Percentiles rank a stretch among this genome's conserved stretches.
phyloP scores from a whole-genome alignment of 2,888 invertebrate genomes.

The Smittia aterrima region DNA sequence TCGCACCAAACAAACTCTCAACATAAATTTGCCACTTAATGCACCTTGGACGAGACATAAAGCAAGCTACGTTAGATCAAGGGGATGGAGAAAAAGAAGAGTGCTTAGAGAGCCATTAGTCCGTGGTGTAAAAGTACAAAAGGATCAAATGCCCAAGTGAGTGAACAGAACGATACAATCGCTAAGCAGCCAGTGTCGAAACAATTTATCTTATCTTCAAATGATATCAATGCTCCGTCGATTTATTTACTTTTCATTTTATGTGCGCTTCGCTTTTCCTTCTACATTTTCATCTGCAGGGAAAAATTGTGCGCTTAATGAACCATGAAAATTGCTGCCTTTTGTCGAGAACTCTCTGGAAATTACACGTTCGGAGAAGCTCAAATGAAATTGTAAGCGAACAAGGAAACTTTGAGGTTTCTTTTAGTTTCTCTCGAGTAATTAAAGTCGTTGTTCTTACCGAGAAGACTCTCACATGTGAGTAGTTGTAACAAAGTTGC shows the following conservation, averaged over 20 bases:
- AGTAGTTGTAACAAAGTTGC: neutral
- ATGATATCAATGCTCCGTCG: slow-evolving; percentile 22
- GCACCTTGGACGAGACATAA: slow-evolving; percentile 3
- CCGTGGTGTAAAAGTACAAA: neutral
- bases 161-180: neutral
- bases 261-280: neutral
- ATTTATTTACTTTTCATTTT: slow-evolving; percentile 18
- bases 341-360: neutral
- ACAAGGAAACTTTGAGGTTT: neutral
- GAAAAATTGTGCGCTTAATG: neutral
- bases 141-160: slow-evolving; percentile 4
- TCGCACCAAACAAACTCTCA: neutral
- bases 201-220: slow-evolving; percentile 27
- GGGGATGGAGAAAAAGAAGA: neutral
- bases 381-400: neutral
- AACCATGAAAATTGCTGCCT: slow-evolving; percentile 1
- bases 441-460: neutral
- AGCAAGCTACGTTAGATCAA: neutral
- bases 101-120: slow-evolving; percentile 2
- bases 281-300: neutral
- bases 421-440: neutral
- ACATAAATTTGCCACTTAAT: slow-evolving; percentile 8
- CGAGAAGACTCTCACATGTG: neutral
- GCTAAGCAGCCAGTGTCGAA: neutral
- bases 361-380: neutral